These are phyloP conservation scores for Pheosia tremula DNA, from an alignment of 2,888 invertebrate species.

Conservation along the genomic window DNA sequence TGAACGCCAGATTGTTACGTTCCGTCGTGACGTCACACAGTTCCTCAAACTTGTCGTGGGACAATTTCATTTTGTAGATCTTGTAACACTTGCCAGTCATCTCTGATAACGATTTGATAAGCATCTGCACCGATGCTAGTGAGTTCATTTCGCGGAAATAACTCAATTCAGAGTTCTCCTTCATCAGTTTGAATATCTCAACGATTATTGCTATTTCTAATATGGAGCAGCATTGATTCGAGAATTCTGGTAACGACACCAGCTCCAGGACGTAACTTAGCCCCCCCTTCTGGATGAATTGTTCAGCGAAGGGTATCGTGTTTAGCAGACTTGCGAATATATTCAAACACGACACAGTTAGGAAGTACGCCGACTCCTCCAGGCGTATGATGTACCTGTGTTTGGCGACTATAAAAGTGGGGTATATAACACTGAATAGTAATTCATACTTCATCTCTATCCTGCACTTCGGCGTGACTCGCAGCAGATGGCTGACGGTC, in stretches of 20 bases:
- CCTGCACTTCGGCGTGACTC: slow-evolving; percentile 83
- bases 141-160: slow-evolving; percentile 67
- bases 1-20: slow-evolving; percentile 48
- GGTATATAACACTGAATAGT: slow-evolving; percentile 85
- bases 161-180: slow-evolving; percentile 58
- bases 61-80: slow-evolving; percentile 63
- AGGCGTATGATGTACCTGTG: slow-evolving; percentile 73
- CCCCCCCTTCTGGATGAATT: slow-evolving; percentile 84
- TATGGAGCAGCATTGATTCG: slow-evolving; percentile 84
- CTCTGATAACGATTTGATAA: slow-evolving; percentile 69
- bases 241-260: slow-evolving; percentile 80
- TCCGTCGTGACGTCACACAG: slow-evolving; percentile 61
- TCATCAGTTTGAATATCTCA: slow-evolving; percentile 81
- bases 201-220: slow-evolving; percentile 85
- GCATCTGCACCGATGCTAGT: slow-evolving; percentile 71
- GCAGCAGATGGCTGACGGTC: slow-evolving; percentile 83
- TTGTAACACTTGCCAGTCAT: slow-evolving; percentile 67
- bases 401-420: slow-evolving; percentile 84
- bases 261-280: slow-evolving; percentile 83
- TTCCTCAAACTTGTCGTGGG: slow-evolving; percentile 58
- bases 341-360: slow-evolving; percentile 85
- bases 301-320: slow-evolving; percentile 82
- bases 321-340: slow-evolving; percentile 84
- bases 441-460: slow-evolving; percentile 83
- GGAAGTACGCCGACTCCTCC: slow-evolving; percentile 81